A percentile compares a stretch with the other conserved stretches of the same genome.
phyloP scores from a whole-genome alignment of 2,113 vertebrate genomes.

The Pogona vitticeps region DNA sequence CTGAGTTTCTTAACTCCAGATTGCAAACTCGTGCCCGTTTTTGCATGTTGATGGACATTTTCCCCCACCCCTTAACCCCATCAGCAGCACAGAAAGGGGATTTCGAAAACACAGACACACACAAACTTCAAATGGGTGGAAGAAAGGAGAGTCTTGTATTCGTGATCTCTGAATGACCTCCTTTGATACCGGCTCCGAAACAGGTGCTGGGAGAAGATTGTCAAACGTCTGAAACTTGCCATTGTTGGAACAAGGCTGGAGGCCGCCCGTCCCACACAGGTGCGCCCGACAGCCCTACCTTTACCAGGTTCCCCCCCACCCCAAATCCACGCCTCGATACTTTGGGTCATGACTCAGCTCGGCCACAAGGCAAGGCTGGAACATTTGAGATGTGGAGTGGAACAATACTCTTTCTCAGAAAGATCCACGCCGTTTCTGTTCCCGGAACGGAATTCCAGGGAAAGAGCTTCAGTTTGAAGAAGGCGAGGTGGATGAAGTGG shows the following conservation, averaged over 20 bases:
- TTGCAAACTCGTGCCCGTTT: too few species aligned
- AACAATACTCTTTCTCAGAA: background rate
- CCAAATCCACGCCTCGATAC: background rate
- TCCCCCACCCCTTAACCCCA: too few species aligned
- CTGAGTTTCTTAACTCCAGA: too few species aligned
- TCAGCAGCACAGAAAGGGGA: background rate
- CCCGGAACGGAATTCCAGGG: too few species aligned
- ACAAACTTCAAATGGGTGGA: background rate
- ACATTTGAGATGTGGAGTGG: background rate
- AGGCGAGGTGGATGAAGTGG: too few species aligned
- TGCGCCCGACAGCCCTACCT: background rate
- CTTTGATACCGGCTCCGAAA: background rate
- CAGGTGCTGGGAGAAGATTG: background rate
- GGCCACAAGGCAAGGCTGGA: background rate
- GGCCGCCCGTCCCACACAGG: background rate
- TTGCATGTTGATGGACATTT: background rate
- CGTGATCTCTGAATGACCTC: background rate
- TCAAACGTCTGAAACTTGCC: background rate
- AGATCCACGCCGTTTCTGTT: too few species aligned
- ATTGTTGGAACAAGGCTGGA: background rate
- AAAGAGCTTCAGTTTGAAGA: too few species aligned
- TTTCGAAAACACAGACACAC: background rate
- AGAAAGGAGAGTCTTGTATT: background rate
- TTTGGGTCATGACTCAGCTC: background rate
- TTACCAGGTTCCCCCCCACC: background rate